A percentile compares a stretch with the other conserved stretches of the same genome.
Evolutionary conservation across 2,888 invertebrate genomes (phyloP).

Genomic region (Phortica magna): DNA sequence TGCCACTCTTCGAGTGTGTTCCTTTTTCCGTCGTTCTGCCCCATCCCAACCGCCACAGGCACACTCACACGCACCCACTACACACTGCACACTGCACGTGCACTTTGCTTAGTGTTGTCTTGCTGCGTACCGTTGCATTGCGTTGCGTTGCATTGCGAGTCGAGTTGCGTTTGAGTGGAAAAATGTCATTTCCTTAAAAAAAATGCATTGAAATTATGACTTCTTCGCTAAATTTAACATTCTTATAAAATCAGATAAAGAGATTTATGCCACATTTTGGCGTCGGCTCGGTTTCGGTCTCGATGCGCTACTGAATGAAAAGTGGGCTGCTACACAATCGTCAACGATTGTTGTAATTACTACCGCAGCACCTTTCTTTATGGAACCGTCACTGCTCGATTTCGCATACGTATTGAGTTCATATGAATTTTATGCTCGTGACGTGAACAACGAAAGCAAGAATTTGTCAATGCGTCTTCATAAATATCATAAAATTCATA

Average conservation of each 20-base stretch:
- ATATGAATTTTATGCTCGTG: too few relatives aligned
- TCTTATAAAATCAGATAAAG: neutral
- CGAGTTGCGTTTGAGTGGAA: neutral
- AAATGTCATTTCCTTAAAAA: conserved; percentile 15
- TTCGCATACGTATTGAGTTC: too few relatives aligned
- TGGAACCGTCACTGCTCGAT: too few relatives aligned
- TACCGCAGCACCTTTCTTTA: too few relatives aligned
- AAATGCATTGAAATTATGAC: conserved; percentile 17
- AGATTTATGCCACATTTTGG: neutral
- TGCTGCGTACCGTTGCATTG: neutral
- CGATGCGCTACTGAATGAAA: too few relatives aligned
- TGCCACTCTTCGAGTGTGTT: conserved; percentile 10
- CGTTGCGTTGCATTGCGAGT: neutral
- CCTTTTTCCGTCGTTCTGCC: neutral
- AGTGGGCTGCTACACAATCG: too few relatives aligned
- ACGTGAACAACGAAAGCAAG: too few relatives aligned
- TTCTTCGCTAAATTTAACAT: conserved; percentile 7
- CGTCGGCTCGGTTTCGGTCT: too few relatives aligned
- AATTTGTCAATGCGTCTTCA: conserved; percentile 37
- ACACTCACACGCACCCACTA: neutral
- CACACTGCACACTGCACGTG: neutral
- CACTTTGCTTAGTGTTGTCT: conserved; percentile 1
- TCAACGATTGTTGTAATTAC: too few relatives aligned
- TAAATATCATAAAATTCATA: conserved; percentile 61
- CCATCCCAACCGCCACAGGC: neutral